These are phyloP conservation scores for Halcyon badia DNA, from an alignment of 2,797 vertebrate species.

Conservation along the genomic window DNA sequence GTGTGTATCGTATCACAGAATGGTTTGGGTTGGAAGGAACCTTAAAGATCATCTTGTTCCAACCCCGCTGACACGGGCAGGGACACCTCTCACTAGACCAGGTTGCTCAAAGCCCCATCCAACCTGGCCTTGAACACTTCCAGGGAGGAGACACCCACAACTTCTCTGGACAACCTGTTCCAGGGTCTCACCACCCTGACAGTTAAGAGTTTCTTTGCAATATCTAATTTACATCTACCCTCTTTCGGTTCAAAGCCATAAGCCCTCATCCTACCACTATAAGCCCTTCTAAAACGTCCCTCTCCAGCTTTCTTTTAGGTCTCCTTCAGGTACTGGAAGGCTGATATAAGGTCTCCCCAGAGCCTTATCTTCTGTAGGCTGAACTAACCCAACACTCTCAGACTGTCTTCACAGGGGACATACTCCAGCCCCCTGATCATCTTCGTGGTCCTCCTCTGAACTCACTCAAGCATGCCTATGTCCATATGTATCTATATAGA, in stretches of 20 bases:
- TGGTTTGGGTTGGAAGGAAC: neutral
- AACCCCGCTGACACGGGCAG: neutral
- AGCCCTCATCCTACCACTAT: neutral
- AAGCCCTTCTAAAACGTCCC: neutral
- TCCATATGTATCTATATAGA: neutral
- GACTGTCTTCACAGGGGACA: neutral
- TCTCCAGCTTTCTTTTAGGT: no score
- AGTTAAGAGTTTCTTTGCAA: neutral
- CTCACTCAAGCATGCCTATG: neutral
- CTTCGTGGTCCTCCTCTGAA: neutral
- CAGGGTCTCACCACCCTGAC: neutral
- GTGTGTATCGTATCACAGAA: neutral
- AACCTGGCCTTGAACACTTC: neutral
- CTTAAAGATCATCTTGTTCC: no score
- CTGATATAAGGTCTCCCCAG: neutral
- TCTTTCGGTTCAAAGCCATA: neutral
- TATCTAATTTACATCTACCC: no score
- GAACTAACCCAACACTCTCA: neutral
- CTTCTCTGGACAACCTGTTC: neutral
- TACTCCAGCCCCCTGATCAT: neutral
- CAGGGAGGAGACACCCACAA: neutral
- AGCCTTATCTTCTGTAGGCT: neutral
- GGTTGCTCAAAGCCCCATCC: neutral
- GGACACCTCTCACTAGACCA: neutral
- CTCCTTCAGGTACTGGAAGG: neutral